Base-by-base conservation (phyloP, 2,888 invertebrate species). In the Gisinianus flammeolus region DNA sequence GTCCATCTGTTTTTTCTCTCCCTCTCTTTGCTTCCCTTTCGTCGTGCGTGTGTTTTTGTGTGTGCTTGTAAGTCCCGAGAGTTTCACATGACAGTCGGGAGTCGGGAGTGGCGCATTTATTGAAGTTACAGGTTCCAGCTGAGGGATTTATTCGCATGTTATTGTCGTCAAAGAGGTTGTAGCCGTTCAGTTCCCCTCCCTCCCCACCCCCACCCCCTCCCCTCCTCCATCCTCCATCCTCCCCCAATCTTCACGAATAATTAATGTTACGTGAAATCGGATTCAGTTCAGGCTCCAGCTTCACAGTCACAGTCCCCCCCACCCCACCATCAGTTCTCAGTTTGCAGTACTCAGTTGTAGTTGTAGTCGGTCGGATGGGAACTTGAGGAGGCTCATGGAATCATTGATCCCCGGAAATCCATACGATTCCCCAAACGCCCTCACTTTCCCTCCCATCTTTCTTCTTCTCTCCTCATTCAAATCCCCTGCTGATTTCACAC, bases 241-340 rank as follows among this genome's bases (percentile, higher is more conserved):
- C n/a, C n/a, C n/a, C 35, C 64, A 72, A 72, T 67, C 66, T 64
- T 72, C 66, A 66, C 28, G 77, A 77, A 77, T 77, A 77, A 77
- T 77, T 77, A 77, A 77, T 77, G 77, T 71, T 62, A 67, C 52
- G 66, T 77, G 77, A 77, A 72, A 71, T 71, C 66, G 72, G 77
- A 72, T 72, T 74, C 66, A 30, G 26, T 52, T 26, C 8, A 6
- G 4, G 16, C 24, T 58, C 8, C 62, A 26, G 6, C 24, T 24
- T 62, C 62, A 26, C 16, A 44, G 12, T 35, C 35, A 35, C 5
- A 35, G 16, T 44, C 16, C 16, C 12, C 19, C 19, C 44, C 44
- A 44, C n/a, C n/a, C 44, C 8, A 35, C 44, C 12, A 44, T 44
- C 3, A n/a, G n/a, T n/a, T n/a, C 12, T 8, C 35, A 35, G 12